Conservation (phyloP, 2,113 vertebrate species). For the Barbus barbus region DNA sequence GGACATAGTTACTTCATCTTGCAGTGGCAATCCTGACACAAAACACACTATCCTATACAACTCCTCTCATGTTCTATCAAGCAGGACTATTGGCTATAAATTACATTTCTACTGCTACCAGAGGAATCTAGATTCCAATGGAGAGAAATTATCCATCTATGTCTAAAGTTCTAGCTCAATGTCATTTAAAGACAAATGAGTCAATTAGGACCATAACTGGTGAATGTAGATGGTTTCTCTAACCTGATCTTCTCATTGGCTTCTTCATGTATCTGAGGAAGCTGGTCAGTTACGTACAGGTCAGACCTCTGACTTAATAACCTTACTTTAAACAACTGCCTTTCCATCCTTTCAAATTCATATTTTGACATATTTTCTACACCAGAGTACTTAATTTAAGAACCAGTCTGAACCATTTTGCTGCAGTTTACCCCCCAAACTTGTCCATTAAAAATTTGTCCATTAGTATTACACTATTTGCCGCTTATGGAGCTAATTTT, state of each 20-base stretch:
- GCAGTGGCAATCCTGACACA: constrained; percentile 64
- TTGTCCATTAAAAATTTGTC: constrained; percentile 79
- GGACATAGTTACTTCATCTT: constrained; percentile 76
- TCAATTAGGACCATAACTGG: constrained; percentile 63
- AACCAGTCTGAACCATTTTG: constrained; percentile 91
- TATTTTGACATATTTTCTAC: constrained; percentile 65
- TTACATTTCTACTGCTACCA: constrained; percentile 36
- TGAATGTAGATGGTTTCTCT: constrained; percentile 70
- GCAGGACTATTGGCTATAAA: constrained; percentile 53
- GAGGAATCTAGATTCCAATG: constrained; percentile 48
- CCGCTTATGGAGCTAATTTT: constrained; percentile 65
- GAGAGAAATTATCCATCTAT: constrained; percentile 13
- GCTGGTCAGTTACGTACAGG: constrained; percentile 88
- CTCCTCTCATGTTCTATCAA: constrained; percentile 46
- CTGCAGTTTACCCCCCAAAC: constrained; percentile 85
- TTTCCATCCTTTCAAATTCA: constrained; percentile 72
- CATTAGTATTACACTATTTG: constrained; percentile 82
- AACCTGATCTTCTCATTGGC: constrained; percentile 57
- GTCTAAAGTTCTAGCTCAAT: constrained; percentile 54
- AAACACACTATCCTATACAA: constrained; percentile 54
- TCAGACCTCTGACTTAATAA: constrained; percentile 73
- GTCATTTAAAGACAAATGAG: constrained; percentile 58
- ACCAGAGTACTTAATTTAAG: constrained; percentile 58
- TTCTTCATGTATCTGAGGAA: constrained; percentile 76
- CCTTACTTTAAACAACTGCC: constrained; percentile 75